A percentile compares a stretch with the other conserved stretches of the same genome.
These are phyloP conservation scores for Hymenochirus boettgeri DNA, from an alignment of 2,113 vertebrate species.

Conservation along the genomic window DNA sequence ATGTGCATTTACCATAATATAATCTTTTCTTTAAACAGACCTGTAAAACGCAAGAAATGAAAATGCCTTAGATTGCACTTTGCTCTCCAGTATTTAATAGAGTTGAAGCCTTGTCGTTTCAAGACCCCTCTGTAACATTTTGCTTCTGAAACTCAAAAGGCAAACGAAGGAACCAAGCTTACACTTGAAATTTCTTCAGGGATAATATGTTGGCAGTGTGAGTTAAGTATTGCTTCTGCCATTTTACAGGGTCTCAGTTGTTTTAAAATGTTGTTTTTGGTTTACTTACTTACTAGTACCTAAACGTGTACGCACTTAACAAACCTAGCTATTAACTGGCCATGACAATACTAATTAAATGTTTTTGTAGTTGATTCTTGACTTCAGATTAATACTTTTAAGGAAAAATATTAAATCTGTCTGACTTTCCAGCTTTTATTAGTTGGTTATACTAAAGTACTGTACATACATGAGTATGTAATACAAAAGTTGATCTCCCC, in stretches of 20 bases:
- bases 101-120: constrained; percentile 63
- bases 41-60: constrained; percentile 56
- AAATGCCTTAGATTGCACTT: constrained; percentile 67
- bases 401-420: too few species aligned
- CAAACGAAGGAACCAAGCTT: constrained; percentile 48
- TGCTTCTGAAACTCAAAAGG: constrained; percentile 41
- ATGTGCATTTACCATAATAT: neutral
- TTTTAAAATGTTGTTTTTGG: constrained; percentile 30
- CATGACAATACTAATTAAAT: too few species aligned
- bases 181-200: constrained; percentile 66
- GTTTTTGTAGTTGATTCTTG: too few species aligned
- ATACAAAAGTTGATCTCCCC: too few species aligned
- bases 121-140: constrained; percentile 58
- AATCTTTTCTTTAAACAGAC: constrained; percentile 63
- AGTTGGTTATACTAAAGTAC: too few species aligned
- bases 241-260: constrained; percentile 37
- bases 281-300: too few species aligned
- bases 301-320: too few species aligned
- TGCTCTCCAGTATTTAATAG: constrained; percentile 60
- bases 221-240: constrained; percentile 40
- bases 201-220: constrained; percentile 55
- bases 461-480: too few species aligned
- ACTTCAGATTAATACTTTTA: too few species aligned
- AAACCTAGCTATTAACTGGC: too few species aligned
- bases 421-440: too few species aligned